A percentile compares a stretch with the other conserved stretches of the same genome.
Evolutionary conservation across 2,797 vertebrate genomes (phyloP).

Genomic region (Petrocephalus schoutedeni): DNA sequence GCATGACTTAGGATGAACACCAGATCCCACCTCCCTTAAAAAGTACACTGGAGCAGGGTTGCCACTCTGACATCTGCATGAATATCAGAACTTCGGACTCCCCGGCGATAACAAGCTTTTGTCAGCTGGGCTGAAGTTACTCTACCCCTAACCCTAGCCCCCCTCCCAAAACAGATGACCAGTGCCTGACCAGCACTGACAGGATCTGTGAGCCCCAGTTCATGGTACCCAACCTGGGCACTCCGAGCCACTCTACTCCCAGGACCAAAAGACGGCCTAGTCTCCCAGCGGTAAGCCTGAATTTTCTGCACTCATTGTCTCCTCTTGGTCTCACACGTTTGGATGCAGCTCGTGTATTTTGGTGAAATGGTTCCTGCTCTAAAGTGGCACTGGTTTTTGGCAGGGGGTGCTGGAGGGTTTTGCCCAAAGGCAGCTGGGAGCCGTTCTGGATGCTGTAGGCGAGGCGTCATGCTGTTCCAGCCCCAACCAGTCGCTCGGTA

Average conservation of each 20-base stretch:
- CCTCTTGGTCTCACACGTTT: not conserved
- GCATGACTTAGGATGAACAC: too few species aligned
- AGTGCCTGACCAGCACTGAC: conserved; percentile 34
- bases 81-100: not conserved
- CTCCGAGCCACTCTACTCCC: conserved; percentile 45
- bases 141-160: not conserved
- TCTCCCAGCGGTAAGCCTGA: conserved; percentile 47
- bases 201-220: conserved; percentile 29
- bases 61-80: not conserved
- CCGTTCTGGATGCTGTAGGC: conserved; percentile 24
- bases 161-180: conserved; percentile 40
- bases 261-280: conserved; percentile 4
- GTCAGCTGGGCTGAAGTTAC: not conserved
- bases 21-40: not conserved
- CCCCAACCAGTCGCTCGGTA: conserved; percentile 47
- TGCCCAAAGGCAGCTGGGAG: conserved; percentile 44
- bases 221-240: conserved; percentile 10
- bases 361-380: not conserved
- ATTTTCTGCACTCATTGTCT: not conserved
- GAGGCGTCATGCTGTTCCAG: conserved; percentile 46
- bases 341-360: not conserved
- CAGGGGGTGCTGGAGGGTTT: conserved; percentile 48
- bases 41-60: not conserved
- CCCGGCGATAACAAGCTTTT: not conserved
- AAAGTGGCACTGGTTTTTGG: conserved; percentile 6